Base-by-base conservation (phyloP, 2,888 invertebrate species). In the Lissocephala sabroskyi region DNA sequence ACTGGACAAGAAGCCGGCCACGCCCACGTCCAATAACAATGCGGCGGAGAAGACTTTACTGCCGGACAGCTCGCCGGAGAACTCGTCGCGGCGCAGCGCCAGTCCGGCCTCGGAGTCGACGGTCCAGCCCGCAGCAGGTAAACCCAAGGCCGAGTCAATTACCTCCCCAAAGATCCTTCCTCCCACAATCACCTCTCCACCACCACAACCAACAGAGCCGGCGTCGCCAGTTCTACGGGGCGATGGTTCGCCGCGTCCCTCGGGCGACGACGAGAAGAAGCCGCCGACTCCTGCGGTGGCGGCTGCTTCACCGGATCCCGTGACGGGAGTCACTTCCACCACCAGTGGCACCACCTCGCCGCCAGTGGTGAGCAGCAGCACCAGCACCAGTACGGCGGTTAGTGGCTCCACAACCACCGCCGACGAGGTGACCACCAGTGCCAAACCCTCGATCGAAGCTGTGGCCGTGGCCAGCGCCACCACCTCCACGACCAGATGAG, bases 361-460 rank as follows among this genome's bases (percentile, higher is more conserved):
- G 28, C 79, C 81, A 56, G 83, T 82, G 49, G 82, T 83, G 59
- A 82, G 82, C 67, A 82, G 83, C 70, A 82, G 82, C 54, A 82
- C 67, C 59, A 52, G 62, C 42, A 59, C 62, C 23, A 59, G 59
- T 29, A 60, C 57, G 32, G 41, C 30, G 14, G 23, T 42, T 1
- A 32, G 52, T 19, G 45, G 42, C 13, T n/a, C n/a, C n/a, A n/a
- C n/a, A n/a, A 37, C 49, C 23, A 35, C 56, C 16, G 51, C 56
- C 43, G 83, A 82, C 42, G 82, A 82, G 56, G 71, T 73, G 49
- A 76, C 81, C 45, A 80, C 83, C 26, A 82, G 80, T 70, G 83
- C 75, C 52, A 73, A 74, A 41, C 54, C 77, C 42, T 42, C 61
- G 19, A 55, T 58, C 35, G 74, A 74, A 16, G 35, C 71, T 32